phyloP scores from a whole-genome alignment of 2,888 invertebrate species.

The Erebia ligea region DNA sequence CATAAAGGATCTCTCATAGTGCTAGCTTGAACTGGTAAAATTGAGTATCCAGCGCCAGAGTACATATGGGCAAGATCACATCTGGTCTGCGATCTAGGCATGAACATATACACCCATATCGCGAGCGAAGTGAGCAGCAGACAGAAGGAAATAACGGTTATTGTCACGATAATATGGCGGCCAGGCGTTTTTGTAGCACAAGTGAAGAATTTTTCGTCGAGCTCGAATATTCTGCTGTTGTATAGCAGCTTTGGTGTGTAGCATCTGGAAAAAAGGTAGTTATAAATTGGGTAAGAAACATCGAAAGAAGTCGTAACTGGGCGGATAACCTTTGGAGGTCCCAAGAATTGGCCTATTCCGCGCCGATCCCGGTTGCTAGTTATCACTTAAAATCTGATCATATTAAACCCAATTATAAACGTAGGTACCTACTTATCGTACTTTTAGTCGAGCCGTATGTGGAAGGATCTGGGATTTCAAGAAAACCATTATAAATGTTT shows the following conservation, averaged over 20 bases:
- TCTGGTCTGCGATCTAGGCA: constrained; percentile 55
- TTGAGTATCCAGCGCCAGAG: constrained; percentile 54
- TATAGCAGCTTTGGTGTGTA: constrained; percentile 63
- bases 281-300: background rate
- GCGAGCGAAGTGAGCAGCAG: constrained; percentile 54
- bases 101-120: constrained; percentile 65
- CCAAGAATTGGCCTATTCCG: no score
- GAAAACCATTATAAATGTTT: no score
- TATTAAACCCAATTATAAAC: no score
- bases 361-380: no score
- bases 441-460: no score
- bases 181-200: constrained; percentile 55
- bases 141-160: constrained; percentile 56
- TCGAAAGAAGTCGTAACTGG: no score
- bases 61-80: constrained; percentile 52
- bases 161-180: constrained; percentile 49
- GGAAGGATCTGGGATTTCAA: no score
- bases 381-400: no score
- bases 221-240: constrained; percentile 71
- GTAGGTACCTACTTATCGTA: no score
- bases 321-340: no score
- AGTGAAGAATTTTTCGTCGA: constrained; percentile 68
- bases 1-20: constrained; percentile 31
- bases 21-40: constrained; percentile 52
- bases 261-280: constrained; percentile 69